Evolutionary conservation across 2,888 invertebrate species (phyloP), one percentile per base, ranked within the genome.

Genomic region (Polyploca ridens): DNA sequence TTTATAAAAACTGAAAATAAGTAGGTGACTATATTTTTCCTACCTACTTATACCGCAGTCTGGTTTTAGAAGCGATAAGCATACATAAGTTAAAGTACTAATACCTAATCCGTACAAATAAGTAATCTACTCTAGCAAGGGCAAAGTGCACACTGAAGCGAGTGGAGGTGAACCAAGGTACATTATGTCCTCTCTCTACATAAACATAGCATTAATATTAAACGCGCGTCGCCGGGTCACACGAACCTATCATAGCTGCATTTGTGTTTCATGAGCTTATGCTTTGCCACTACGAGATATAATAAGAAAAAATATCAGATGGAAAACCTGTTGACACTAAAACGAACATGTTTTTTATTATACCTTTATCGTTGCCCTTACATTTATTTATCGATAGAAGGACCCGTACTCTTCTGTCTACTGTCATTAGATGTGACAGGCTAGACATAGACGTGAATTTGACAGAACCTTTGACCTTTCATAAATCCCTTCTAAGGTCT

Each of bases 181-280:
- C 69, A 66, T 62, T 69, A 67, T 70, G 78, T 72, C 74, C 73
- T 77, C 72, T 77, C 73, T 77, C 72, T 77, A 76, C 78, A 79
- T 79, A 78, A 78, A 80, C 76, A 81, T 76, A 69, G 76, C 79
- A 84, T 83, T 84, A 84, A 86, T 83, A 84, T 86, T 82, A 81
- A 85, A 83, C 71, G 38, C 63, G 41, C 63, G 54, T 57, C 35
- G 33, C 66, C 69, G 70, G 63, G 69, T 68, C 75, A 63, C 63
- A 72, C 66, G 69, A 66, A 67, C 64, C 64, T 67, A 67, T 72
- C 54, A 54, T 72, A 64, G 66, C 59, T 69, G 66, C 75, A 78
- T 82, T 78, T 79, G 76, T 74, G 69, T 79, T 77, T 78, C 76
- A 77, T 76, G 74, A 76, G 72, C 73, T 75, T 76, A 74, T 72